Conservation (phyloP, 2,797 vertebrate genomes). For the Lacerta bilineata region DNA sequence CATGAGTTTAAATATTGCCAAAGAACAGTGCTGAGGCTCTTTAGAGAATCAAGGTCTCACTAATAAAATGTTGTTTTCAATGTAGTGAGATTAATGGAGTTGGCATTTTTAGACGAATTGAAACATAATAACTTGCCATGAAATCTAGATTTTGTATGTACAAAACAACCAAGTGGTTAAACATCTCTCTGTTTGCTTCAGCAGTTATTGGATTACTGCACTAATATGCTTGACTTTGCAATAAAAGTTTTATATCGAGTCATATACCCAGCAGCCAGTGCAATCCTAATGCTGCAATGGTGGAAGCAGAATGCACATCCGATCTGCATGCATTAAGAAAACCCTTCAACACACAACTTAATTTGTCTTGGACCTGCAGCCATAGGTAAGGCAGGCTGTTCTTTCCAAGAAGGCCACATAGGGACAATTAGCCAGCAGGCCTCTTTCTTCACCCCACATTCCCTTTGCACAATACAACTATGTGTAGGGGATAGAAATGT, state of each 20-base stretch:
- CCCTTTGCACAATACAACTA: background rate
- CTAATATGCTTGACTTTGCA: constrained; percentile 41
- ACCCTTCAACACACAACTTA: background rate
- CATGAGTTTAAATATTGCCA: constrained; percentile 16
- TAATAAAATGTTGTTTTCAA: constrained; percentile 34
- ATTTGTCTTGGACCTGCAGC: background rate
- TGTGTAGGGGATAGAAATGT: background rate
- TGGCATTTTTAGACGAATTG: constrained; percentile 28
- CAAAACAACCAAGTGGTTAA: constrained; percentile 32
- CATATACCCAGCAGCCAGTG: background rate
- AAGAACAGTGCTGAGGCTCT: constrained; percentile 9
- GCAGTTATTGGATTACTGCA: constrained; percentile 15
- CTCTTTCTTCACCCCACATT: background rate
- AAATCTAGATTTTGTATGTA: constrained; percentile 51
- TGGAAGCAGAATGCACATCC: background rate
- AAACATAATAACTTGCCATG: constrained; percentile 31
- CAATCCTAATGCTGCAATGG: background rate
- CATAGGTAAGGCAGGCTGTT: background rate
- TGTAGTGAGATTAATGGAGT: constrained; percentile 1
- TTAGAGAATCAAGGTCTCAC: constrained; percentile 44
- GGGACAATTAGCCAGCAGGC: background rate
- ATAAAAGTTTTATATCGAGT: background rate
- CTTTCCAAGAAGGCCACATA: background rate
- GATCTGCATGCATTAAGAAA: background rate
- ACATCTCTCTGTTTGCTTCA: constrained; percentile 26